phyloP scores from a whole-genome alignment of 1,140 invertebrate genomes.

The Neotoxoptera formosana region DNA sequence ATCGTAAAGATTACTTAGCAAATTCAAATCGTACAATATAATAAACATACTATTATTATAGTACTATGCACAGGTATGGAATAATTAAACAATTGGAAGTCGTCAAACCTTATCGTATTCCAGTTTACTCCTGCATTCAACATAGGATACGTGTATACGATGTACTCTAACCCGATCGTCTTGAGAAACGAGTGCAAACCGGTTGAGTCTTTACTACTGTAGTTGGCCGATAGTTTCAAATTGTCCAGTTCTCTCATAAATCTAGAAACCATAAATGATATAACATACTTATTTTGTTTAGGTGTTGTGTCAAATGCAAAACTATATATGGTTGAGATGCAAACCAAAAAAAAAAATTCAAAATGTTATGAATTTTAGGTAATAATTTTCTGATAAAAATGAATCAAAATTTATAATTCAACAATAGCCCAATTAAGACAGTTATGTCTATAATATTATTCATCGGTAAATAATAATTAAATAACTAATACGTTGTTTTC shows the following conservation, averaged over 20 bases:
- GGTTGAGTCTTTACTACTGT: slow-evolving; percentile 90
- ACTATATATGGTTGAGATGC: not conserved
- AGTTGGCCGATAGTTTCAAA: slow-evolving; percentile 96
- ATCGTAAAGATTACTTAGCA: too few species aligned
- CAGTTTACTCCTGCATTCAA: slow-evolving; percentile 93
- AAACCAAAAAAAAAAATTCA: not conserved
- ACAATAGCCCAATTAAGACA: too few species aligned
- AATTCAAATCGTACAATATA: too few species aligned
- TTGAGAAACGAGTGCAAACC: slow-evolving; percentile 91
- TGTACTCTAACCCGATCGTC: slow-evolving; percentile 86
- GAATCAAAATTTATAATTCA: too few species aligned
- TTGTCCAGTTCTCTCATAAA: slow-evolving; percentile 94
- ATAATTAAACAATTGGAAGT: not conserved
- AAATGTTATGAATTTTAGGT: not conserved
- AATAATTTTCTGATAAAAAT: not conserved
- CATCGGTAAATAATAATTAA: too few species aligned
- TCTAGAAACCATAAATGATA: slow-evolving; percentile 64
- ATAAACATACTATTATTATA: not conserved
- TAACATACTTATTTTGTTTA: not conserved
- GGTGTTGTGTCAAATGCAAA: not conserved
- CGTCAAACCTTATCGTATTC: slow-evolving; percentile 71
- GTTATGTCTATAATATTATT: too few species aligned
- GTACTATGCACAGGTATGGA: not conserved
- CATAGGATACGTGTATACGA: slow-evolving; percentile 98
- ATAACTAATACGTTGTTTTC: too few species aligned